A percentile compares a stretch with the other conserved stretches of the same genome.
These are phyloP conservation scores for Salvelinus fontinalis DNA, from an alignment of 2,113 vertebrate species.

Conservation along the genomic window DNA sequence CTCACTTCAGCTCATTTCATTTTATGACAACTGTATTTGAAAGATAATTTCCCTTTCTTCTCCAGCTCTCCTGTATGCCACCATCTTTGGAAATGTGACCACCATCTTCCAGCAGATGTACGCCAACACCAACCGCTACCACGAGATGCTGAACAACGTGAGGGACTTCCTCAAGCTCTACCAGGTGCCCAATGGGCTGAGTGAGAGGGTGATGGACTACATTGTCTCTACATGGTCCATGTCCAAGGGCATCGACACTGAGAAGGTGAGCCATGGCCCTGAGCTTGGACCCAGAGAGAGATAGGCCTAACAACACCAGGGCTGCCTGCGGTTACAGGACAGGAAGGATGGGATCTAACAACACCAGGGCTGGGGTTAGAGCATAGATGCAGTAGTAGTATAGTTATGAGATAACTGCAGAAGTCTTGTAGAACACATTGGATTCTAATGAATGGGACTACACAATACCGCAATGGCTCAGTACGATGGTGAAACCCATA, in stretches of 20 bases:
- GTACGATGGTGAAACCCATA: too few relatives aligned
- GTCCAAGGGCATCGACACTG: slow-evolving; percentile 98
- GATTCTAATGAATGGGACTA: too few relatives aligned
- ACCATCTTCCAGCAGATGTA: slow-evolving; percentile 99
- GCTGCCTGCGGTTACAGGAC: too few relatives aligned
- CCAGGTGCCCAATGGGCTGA: slow-evolving; percentile 97
- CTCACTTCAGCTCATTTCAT: background rate
- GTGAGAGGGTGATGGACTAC: slow-evolving; percentile 98
- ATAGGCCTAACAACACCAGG: background rate
- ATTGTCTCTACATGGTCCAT: slow-evolving; percentile 98
- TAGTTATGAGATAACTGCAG: too few relatives aligned
- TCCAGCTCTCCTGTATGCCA: slow-evolving; percentile 95
- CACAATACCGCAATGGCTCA: too few relatives aligned
- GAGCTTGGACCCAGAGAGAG: background rate
- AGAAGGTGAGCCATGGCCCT: slow-evolving; percentile 81
- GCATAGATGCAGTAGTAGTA: background rate
- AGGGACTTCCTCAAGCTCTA: slow-evolving; percentile 96
- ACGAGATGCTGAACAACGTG: slow-evolving; percentile 97
- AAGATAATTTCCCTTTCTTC: background rate
- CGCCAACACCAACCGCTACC: slow-evolving; percentile 97
- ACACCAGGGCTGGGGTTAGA: background rate
- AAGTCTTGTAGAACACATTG: too few relatives aligned
- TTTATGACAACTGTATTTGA: background rate
- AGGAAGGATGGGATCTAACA: background rate
- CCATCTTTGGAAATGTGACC: slow-evolving; percentile 97